A percentile compares a stretch with the other conserved stretches of the same genome.
These are phyloP conservation scores for Nomada goodeniana DNA, from an alignment of 2,888 invertebrate species.

Conservation along the genomic window DNA sequence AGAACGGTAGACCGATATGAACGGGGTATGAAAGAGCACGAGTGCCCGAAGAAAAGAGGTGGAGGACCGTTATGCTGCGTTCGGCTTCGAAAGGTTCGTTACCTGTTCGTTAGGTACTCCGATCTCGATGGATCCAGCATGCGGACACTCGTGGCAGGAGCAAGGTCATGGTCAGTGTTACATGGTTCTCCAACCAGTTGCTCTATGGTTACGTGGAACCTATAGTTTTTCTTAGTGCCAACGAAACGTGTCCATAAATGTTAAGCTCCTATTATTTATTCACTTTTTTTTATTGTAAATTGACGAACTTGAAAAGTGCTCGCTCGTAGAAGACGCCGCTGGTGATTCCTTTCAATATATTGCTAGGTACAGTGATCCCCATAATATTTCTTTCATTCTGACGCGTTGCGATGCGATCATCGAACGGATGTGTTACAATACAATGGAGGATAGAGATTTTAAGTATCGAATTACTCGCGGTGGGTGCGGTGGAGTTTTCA, in stretches of 20 bases:
- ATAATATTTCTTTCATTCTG: neutral
- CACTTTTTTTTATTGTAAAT: too few relatives aligned
- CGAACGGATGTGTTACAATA: neutral
- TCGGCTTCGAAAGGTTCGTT: conserved; percentile 65
- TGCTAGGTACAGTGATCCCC: too few relatives aligned
- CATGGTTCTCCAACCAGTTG: conserved; percentile 34
- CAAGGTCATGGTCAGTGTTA: conserved; percentile 78
- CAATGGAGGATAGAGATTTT: neutral
- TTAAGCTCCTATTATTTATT: neutral
- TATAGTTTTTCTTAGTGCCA: neutral
- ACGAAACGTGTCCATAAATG: neutral
- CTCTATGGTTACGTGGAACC: conserved; percentile 1
- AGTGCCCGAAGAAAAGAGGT: conserved; percentile 56
- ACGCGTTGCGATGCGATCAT: neutral
- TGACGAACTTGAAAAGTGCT: too few relatives aligned
- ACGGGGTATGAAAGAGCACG: conserved; percentile 29
- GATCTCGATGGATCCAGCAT: conserved; percentile 77
- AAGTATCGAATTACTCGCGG: neutral
- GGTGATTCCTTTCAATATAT: too few relatives aligned
- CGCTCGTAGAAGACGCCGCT: too few relatives aligned
- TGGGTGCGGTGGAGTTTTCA: neutral
- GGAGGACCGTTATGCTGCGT: conserved; percentile 79
- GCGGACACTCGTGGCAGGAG: conserved; percentile 50
- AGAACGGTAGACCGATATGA: conserved; percentile 32
- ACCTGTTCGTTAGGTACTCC: conserved; percentile 64